Base-by-base conservation (phyloP, 2,797 vertebrate species). In the Urophycis tenuis region DNA sequence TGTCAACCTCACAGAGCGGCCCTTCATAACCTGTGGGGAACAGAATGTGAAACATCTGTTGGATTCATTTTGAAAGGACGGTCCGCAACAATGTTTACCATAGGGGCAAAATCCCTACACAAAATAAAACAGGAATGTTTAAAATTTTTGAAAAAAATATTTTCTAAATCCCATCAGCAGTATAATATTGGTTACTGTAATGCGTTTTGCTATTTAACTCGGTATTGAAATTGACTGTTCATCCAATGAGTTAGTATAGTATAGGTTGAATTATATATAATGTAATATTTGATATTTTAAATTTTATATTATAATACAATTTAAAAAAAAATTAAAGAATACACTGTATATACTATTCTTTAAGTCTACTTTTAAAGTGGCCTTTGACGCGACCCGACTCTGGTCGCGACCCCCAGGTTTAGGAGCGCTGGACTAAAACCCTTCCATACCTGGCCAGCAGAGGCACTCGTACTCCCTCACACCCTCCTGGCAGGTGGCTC, bases 381-480 rank as follows among this genome's bases (percentile, higher is more conserved):
- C 41, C 41, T 45, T 45, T 45, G n/a, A n/a, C n/a, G n/a, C n/a
- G n/a, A n/a, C 41, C 15, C 15, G 41, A 4, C 35, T 9, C 35
- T 36, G 39, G 6, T 12, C 2, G 53, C 53, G 19, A 25, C 53
- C 22, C 53, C 22, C 53, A 60, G 53, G 53, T 67, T 67, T 29
- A 60, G n/a, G 25, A 10, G 22, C 53, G 3, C 53, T 60, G 53
- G n/a, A 29, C 10, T 29, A 0, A 76, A 72, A 33, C 41, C 25
- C 53, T 80, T 33, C 22, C n/a, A 12, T 91, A 98, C 96, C 97
- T 93, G 94, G 92, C 96, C 95, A 97, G 88, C 96, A 99, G 83
- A 92, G 84, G 81, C 97, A 99, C 84, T 75, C 86, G 89, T 96
- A 98, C 77, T 77, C 89, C 22, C 92, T 95, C 67, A 93, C 81